These are phyloP conservation scores for Caradrina clavipalpis DNA, from an alignment of 2,888 invertebrate genomes.

Conservation along the genomic window DNA sequence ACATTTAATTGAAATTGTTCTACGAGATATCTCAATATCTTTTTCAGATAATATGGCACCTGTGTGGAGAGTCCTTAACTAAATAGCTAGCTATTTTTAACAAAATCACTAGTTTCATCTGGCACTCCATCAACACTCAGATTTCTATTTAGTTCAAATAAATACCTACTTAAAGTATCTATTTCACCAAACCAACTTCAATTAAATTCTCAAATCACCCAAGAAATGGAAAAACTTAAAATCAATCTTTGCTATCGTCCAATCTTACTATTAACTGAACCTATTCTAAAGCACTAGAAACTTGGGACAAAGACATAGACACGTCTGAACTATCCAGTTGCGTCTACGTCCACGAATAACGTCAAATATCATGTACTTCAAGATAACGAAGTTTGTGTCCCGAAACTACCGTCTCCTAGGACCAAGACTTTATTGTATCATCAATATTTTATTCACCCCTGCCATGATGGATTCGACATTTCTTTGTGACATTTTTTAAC, in stretches of 20 bases:
- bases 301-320: conserved; percentile 21
- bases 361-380: conserved; percentile 33
- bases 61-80: too few relatives aligned
- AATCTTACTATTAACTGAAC: conserved; percentile 9
- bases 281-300: conserved; percentile 25
- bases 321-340: not conserved
- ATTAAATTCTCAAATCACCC: conserved; percentile 2
- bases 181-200: too few relatives aligned
- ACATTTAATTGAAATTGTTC: too few relatives aligned
- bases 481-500: conserved; percentile 27
- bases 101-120: not conserved
- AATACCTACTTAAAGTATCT: too few relatives aligned
- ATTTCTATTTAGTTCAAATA: too few relatives aligned
- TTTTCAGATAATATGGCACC: too few relatives aligned
- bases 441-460: conserved; percentile 28
- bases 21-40: too few relatives aligned
- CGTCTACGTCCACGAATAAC: conserved; percentile 34
- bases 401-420: conserved; percentile 34
- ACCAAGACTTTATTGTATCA: conserved; percentile 30
- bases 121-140: not conserved
- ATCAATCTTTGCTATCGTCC: not conserved
- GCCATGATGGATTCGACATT: conserved; percentile 23
- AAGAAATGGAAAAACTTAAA: conserved; percentile 9
- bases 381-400: conserved; percentile 45
- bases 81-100: not conserved